Base-by-base conservation (phyloP, 2,888 invertebrate species). In the Campoletis raptor region DNA sequence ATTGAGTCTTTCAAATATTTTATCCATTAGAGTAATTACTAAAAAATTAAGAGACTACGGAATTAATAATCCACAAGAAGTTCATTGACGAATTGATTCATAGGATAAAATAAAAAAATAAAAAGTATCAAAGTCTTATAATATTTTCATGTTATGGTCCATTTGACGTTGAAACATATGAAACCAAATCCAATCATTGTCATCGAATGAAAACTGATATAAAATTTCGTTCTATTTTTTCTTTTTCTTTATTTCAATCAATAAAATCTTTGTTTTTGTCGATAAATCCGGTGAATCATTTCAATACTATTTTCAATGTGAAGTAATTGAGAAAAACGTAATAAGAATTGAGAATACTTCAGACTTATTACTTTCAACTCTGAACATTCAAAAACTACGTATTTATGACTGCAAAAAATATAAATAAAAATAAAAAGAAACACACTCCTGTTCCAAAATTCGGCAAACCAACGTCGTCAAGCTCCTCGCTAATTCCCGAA, bases 401-500 rank as follows among this genome's bases (percentile, higher is more conserved):
- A 66, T n/a, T 36, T 36, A 5, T 64, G 15, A 30, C 7, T 42
- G 8, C n/a, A 40, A 52, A 79, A 45, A 70, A n/a, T n/a, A n/a
- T n/a, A n/a, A 48, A 82, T 45, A 42, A 52, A 81, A 77, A 76
- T 36, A 61, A 81, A 77, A 76, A 66, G 9, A 21, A 24, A 81
- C 86, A 42, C 21, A 86, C 86, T 40, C 86, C 86, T n/a, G 69
- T 78, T 21, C 86, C 86, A 42, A 86, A 86, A 78, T 86, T 86
- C n/a, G 48, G 81, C 37, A 86, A 42, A 18, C 83, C 86, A 52
- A 81, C 81, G 10, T 61, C 52, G 37, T 83, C 64, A 24, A 86
- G 86, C 45, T 86, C 86, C 54, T 86, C 86, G 81, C 81, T 86
- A 1, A 80, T 82, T 88, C 92, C 92, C 85, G 87, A 64, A 64